Conservation (phyloP, 2,113 vertebrate species). For the Urocitellus parryii region DNA sequence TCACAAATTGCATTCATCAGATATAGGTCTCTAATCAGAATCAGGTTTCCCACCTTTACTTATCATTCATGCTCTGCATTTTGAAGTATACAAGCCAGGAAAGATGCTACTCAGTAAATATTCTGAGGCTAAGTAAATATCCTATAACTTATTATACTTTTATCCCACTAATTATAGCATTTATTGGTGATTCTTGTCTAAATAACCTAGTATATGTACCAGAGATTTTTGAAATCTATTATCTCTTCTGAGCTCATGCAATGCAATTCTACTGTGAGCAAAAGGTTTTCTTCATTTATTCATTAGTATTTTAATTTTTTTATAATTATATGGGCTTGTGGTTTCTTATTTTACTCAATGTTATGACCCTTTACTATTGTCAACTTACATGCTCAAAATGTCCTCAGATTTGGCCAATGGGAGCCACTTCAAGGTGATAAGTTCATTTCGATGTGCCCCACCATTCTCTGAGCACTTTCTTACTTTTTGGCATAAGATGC, state of each 20-base stretch:
- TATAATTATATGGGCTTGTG: not conserved
- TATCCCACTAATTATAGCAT: not conserved
- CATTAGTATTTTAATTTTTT: not conserved
- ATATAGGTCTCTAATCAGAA: not conserved
- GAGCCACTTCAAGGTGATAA: not conserved
- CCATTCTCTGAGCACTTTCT: not conserved
- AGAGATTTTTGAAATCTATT: not conserved
- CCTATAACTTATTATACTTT: conserved; percentile 7
- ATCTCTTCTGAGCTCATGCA: not conserved
- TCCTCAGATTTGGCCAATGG: not conserved
- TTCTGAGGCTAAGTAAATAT: not conserved
- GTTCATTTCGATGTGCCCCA: not conserved
- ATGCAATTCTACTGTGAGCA: not conserved
- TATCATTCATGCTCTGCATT: not conserved
- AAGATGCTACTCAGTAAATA: not conserved
- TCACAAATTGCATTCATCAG: not conserved
- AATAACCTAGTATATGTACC: not conserved
- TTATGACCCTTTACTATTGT: not conserved
- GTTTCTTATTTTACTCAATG: not conserved
- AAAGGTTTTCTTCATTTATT: not conserved
- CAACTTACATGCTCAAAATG: not conserved
- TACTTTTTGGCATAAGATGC: not conserved
- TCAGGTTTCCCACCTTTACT: not conserved
- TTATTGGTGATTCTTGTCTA: not conserved
- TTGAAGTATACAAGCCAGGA: not conserved